phyloP scores from a whole-genome alignment of 1,140 invertebrate species.

The Ceratosolen fusciceps region DNA sequence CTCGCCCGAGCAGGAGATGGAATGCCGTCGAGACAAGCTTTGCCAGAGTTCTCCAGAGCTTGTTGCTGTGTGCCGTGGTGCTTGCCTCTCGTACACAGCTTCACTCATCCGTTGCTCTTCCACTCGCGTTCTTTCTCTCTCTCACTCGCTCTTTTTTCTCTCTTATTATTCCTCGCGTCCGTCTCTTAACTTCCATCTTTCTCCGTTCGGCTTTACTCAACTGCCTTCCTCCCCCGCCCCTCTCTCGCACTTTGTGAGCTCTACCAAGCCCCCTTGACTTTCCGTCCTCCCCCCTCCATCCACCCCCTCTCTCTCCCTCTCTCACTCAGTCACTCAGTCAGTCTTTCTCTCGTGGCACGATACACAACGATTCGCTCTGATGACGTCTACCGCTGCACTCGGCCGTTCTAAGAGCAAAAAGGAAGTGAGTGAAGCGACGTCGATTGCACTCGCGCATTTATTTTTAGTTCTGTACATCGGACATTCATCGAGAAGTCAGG shows the following conservation, averaged over 20 bases:
- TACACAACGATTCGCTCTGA: slow-evolving; percentile 41
- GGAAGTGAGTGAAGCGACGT: slow-evolving; percentile 29
- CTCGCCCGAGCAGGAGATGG: slow-evolving; percentile 53
- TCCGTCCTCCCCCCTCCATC: too few species aligned
- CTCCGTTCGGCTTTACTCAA: background rate
- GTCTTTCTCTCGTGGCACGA: background rate
- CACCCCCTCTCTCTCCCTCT: too few species aligned
- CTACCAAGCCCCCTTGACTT: background rate
- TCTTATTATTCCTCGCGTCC: slow-evolving; percentile 48
- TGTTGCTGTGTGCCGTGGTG: slow-evolving; percentile 26
- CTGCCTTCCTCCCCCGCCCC: background rate
- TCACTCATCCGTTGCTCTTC: slow-evolving; percentile 34
- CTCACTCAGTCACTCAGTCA: too few species aligned
- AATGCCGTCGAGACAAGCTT: slow-evolving; percentile 57
- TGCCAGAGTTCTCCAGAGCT: slow-evolving; percentile 21
- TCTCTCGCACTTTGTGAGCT: slow-evolving; percentile 14
- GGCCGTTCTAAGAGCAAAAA: slow-evolving; percentile 7
- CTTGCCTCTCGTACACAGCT: slow-evolving; percentile 28
- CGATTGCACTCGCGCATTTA: slow-evolving; percentile 44
- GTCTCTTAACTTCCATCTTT: slow-evolving; percentile 47
- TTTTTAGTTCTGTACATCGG: slow-evolving; percentile 46
- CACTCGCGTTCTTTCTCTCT: slow-evolving; percentile 27
- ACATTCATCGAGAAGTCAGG: slow-evolving; percentile 1
- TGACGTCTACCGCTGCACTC: slow-evolving; percentile 34
- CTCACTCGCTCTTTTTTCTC: slow-evolving; percentile 34